These are phyloP conservation scores for Cyanoliseus patagonus DNA, from an alignment of 2,113 vertebrate species.

Conservation along the genomic window DNA sequence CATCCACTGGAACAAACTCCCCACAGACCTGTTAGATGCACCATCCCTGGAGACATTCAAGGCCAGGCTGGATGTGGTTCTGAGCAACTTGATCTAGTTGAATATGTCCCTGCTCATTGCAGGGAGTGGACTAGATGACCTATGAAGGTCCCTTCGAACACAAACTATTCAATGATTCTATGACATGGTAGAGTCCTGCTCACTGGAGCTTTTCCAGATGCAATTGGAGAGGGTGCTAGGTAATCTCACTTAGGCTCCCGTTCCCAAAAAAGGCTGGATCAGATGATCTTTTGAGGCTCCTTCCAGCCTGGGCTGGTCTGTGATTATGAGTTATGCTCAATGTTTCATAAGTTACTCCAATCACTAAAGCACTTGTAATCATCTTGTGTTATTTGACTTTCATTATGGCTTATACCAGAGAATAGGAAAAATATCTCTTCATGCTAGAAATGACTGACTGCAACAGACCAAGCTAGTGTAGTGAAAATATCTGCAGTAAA, in stretches of 20 bases:
- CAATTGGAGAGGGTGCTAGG: neutral
- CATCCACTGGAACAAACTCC: neutral
- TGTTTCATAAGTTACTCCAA: neutral
- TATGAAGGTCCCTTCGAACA: neutral
- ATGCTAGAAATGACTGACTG: neutral
- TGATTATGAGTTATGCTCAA: neutral
- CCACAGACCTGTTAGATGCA: neutral
- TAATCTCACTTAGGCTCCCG: neutral
- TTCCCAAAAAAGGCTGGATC: neutral
- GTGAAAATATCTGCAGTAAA: neutral
- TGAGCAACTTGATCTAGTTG: neutral
- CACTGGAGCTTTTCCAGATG: neutral
- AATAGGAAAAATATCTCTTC: neutral
- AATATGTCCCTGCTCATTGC: neutral
- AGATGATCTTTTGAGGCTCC: neutral
- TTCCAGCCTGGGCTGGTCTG: neutral
- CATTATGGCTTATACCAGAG: neutral
- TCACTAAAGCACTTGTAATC: neutral
- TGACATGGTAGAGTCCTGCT: neutral
- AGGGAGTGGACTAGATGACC: neutral
- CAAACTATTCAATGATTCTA: neutral
- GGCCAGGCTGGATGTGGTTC: neutral
- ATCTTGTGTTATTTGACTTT: neutral
- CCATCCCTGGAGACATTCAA: too few species aligned
- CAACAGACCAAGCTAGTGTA: neutral